Conservation (phyloP, 2,797 vertebrate genomes). For the Meriones psammophilus region DNA sequence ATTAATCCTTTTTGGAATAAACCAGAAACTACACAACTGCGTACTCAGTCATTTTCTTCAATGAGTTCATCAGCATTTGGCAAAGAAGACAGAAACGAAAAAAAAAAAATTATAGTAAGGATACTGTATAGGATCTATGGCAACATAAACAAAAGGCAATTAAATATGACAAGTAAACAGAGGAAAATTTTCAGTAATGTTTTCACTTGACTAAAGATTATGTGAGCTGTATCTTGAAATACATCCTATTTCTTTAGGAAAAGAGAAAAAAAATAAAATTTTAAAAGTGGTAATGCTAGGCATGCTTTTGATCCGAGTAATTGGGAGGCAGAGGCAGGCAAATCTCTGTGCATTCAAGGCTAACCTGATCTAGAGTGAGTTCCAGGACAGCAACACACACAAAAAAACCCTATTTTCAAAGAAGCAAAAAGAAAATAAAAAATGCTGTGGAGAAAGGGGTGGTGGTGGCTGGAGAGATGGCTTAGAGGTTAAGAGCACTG, state of each 20-base stretch:
- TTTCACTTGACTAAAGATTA: not conserved
- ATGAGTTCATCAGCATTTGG: constrained; percentile 20
- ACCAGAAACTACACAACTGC: constrained; percentile 42
- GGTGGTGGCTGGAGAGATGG: no score
- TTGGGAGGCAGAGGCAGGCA: not conserved
- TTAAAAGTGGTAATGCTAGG: not conserved
- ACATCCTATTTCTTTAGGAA: not conserved
- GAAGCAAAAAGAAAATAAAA: not conserved
- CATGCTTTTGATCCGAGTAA: not conserved
- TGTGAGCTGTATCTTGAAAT: not conserved
- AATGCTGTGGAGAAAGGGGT: not conserved
- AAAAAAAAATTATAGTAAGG: constrained; percentile 41
- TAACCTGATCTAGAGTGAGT: not conserved
- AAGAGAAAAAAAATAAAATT: constrained; percentile 40
- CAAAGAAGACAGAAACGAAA: constrained; percentile 15
- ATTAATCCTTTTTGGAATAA: constrained; percentile 52
- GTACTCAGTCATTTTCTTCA: constrained; percentile 14
- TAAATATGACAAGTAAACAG: not conserved
- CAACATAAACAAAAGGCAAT: constrained; percentile 45
- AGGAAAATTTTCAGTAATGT: not conserved
- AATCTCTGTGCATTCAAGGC: not conserved
- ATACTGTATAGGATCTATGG: not conserved
- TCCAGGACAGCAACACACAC: not conserved
- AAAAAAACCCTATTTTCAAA: not conserved
- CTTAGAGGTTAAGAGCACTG: no score